These are phyloP conservation scores for Minunthozetes semirufus DNA, from an alignment of 2,888 invertebrate genomes.

Conservation along the genomic window DNA sequence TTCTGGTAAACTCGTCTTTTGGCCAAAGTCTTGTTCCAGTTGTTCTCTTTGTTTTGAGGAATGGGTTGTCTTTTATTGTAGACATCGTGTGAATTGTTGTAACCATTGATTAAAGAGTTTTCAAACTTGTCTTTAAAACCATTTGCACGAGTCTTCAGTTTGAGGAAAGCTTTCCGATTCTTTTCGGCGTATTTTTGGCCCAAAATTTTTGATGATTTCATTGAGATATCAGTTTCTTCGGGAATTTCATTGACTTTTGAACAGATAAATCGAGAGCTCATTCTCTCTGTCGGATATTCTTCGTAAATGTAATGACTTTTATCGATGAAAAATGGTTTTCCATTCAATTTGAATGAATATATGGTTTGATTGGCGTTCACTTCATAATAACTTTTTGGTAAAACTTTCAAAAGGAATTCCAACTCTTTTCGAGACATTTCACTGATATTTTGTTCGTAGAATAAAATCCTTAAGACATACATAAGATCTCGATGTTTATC, in stretches of 20 bases:
- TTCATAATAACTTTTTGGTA: neutral
- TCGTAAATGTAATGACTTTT: neutral
- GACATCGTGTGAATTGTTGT: too few species aligned
- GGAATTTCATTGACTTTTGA: neutral
- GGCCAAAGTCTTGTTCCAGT: neutral
- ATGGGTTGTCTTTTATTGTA: neutral
- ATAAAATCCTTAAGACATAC: neutral
- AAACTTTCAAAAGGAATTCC: neutral
- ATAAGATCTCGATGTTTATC: neutral
- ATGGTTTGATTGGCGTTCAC: neutral
- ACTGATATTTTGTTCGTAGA: neutral
- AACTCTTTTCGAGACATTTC: neutral
- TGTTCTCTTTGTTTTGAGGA: neutral
- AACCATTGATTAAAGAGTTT: neutral
- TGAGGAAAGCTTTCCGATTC: neutral
- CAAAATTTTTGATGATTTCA: neutral
- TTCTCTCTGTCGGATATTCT: neutral
- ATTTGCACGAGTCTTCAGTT: neutral
- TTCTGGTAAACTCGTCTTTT: neutral
- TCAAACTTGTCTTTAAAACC: neutral
- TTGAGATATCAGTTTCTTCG: too few species aligned
- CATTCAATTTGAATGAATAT: neutral
- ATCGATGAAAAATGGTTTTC: conserved; percentile 8
- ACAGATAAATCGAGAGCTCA: neutral
- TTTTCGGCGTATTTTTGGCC: neutral